Conservation (phyloP, 2,113 vertebrate genomes). For the Tyto alba region DNA sequence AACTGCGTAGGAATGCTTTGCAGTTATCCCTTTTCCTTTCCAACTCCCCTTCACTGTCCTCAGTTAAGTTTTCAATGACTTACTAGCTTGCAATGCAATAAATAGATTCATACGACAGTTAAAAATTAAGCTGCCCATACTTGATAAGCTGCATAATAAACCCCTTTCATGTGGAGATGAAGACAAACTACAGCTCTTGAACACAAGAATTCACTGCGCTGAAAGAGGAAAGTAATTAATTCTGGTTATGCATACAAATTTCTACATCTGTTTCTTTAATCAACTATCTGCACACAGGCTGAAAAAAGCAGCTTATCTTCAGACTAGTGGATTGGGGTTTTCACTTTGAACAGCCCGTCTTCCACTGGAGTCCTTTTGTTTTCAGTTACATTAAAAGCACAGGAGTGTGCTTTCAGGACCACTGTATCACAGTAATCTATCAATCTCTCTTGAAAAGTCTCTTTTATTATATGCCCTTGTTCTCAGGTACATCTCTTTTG, state of each 20-base stretch:
- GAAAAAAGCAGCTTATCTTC: constrained; percentile 15
- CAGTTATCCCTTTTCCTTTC: neutral
- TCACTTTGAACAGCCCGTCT: neutral
- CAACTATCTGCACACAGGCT: neutral
- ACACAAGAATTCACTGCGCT: neutral
- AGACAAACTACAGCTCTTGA: constrained; percentile 27
- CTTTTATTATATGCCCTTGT: neutral
- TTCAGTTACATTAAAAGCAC: neutral
- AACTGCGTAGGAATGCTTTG: neutral
- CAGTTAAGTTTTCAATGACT: constrained; percentile 4
- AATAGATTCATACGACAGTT: neutral
- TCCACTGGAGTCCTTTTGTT: neutral
- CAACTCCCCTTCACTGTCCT: neutral
- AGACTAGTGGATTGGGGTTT: neutral
- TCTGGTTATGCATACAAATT: constrained; percentile 40
- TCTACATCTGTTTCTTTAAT: constrained; percentile 52
- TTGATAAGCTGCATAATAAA: constrained; percentile 32
- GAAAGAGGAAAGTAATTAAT: constrained; percentile 30
- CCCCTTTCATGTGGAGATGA: constrained; percentile 44
- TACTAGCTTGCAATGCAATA: neutral
- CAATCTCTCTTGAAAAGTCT: neutral
- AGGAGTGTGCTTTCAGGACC: neutral
- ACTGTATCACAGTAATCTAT: neutral
- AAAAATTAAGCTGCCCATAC: constrained; percentile 13
- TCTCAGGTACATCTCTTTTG: neutral